phyloP scores from a whole-genome alignment of 1,140 invertebrate species.

The Penaeus chinensis region DNA sequence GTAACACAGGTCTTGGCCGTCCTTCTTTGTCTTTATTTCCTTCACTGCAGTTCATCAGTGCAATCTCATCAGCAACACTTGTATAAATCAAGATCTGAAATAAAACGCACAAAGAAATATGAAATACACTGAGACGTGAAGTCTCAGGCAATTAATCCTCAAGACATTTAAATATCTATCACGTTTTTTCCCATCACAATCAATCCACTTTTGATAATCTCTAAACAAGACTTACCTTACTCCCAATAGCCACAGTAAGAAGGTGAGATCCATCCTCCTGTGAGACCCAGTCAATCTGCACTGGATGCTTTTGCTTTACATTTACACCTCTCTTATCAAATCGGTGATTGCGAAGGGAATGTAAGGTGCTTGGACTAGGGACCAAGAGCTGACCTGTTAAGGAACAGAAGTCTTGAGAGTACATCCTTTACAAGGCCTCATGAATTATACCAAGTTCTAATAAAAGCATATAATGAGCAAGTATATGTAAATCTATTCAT shows the following conservation, averaged over 20 bases:
- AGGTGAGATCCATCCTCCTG: slow-evolving; percentile 99
- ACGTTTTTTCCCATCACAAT: background rate
- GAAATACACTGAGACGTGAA: background rate
- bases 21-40: slow-evolving; percentile 85
- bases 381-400: slow-evolving; percentile 81
- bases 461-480: background rate
- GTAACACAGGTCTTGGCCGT: slow-evolving; percentile 82
- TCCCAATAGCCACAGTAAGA: slow-evolving; percentile 94
- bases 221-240: slow-evolving; percentile 73
- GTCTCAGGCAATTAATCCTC: background rate
- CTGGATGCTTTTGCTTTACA: slow-evolving; percentile 72
- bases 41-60: slow-evolving; percentile 85
- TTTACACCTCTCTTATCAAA: slow-evolving; percentile 64
- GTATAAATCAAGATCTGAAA: slow-evolving; percentile 81
- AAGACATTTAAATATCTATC: background rate
- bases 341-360: slow-evolving; percentile 79
- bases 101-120: background rate
- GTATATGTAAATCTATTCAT: too few relatives aligned
- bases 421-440: background rate
- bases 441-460: background rate
- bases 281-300: slow-evolving; percentile 98
- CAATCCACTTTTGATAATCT: background rate
- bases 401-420: background rate
- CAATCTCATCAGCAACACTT: slow-evolving; percentile 87
- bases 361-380: slow-evolving; percentile 91